Evolutionary conservation across 2,888 invertebrate species (phyloP).

Genomic region (Acrocyrtus sp.): DNA sequence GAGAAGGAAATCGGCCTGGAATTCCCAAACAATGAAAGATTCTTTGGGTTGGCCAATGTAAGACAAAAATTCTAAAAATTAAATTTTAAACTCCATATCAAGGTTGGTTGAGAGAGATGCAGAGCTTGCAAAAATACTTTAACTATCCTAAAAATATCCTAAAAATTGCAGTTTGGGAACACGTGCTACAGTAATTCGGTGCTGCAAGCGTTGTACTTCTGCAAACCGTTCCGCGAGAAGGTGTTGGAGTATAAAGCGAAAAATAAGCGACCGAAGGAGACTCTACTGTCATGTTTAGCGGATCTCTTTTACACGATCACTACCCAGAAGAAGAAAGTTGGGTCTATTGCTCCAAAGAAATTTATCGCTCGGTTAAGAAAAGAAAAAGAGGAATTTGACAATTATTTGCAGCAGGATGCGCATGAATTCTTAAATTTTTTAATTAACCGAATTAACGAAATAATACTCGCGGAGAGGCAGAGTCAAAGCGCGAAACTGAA

Average conservation of each 20-base stretch:
- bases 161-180: conserved; percentile 96
- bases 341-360: conserved; percentile 99
- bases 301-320: conserved; percentile 99
- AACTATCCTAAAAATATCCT: too few relatives aligned
- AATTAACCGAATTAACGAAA: conserved; percentile 98
- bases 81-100: too few relatives aligned
- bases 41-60: conserved; percentile 99
- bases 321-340: conserved; percentile 99
- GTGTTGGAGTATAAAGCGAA: conserved; percentile 98
- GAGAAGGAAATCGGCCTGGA: conserved; percentile 99
- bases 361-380: conserved; percentile 98
- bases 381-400: conserved; percentile 99
- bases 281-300: conserved; percentile 95
- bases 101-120: too few relatives aligned
- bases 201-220: conserved; percentile 98
- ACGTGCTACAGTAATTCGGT: conserved; percentile 99
- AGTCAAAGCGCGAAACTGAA: conserved; percentile 50
- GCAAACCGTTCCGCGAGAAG: conserved; percentile 98
- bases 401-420: conserved; percentile 99
- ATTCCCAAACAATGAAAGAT: conserved; percentile 98
- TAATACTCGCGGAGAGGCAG: conserved; percentile 87
- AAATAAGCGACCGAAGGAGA: conserved; percentile 96
- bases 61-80: too few relatives aligned
- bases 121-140: too few relatives aligned
- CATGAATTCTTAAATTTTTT: conserved; percentile 99